phyloP scores from a whole-genome alignment of 2,797 vertebrate genomes.

The Nyctalus aviator region DNA sequence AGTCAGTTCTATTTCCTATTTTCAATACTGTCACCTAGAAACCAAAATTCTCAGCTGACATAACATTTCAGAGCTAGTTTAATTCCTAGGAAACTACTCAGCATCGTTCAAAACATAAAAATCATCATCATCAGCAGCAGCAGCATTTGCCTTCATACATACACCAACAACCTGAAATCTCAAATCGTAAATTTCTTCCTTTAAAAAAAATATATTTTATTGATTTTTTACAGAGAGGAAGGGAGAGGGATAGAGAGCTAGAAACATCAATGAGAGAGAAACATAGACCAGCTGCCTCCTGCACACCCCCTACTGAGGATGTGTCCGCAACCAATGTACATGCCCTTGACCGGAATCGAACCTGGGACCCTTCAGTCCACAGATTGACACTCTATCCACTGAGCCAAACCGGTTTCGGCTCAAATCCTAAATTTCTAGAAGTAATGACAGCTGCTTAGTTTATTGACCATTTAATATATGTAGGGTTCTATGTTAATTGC shows the following conservation, averaged over 20 bases:
- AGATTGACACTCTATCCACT: no score
- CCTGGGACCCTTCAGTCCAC: no score
- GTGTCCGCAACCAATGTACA: no score
- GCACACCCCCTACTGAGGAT: no score
- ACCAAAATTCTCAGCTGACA: conserved; percentile 69
- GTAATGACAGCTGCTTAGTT: background rate
- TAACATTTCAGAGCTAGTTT: conserved; percentile 47
- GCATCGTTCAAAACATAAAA: conserved; percentile 17
- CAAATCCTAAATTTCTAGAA: background rate
- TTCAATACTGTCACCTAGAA: conserved; percentile 65
- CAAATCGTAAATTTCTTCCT: background rate
- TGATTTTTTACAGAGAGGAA: no score
- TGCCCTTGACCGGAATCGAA: no score
- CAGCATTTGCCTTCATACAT: background rate
- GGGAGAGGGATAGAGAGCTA: no score
- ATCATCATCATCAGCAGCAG: background rate
- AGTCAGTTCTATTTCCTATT: background rate
- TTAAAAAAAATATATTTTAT: no score
- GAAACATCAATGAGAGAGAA: no score
- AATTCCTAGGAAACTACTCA: conserved; percentile 58
- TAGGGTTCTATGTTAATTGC: background rate
- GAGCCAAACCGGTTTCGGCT: background rate
- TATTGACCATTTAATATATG: background rate
- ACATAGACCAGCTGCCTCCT: no score
- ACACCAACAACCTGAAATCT: background rate